phyloP scores from a whole-genome alignment of 2,797 vertebrate species.

The Darevskia nairensis region DNA sequence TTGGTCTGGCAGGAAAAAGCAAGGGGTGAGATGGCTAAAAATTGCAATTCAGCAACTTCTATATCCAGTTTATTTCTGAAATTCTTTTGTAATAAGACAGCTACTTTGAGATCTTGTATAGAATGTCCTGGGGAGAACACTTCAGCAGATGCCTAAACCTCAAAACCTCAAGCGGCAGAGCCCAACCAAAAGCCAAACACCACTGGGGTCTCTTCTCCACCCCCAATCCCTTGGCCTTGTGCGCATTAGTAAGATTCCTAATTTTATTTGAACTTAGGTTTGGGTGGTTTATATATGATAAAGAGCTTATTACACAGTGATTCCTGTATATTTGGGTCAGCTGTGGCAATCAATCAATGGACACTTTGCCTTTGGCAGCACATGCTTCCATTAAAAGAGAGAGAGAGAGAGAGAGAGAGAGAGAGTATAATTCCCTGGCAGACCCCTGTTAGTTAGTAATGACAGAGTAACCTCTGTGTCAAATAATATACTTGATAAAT shows the following conservation, averaged over 20 bases:
- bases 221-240: constrained; percentile 47
- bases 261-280: constrained; percentile 70
- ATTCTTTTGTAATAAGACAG: too few relatives aligned
- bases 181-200: background rate
- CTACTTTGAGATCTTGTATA: too few relatives aligned
- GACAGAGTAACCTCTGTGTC: constrained; percentile 79
- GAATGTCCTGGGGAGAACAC: too few relatives aligned
- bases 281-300: constrained; percentile 79
- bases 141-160: background rate
- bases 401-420: too few relatives aligned
- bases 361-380: constrained; percentile 79
- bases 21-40: too few relatives aligned
- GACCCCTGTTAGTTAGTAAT: constrained; percentile 72
- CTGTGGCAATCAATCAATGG: constrained; percentile 79
- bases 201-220: background rate
- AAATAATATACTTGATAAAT: constrained; percentile 80
- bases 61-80: too few relatives aligned
- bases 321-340: constrained; percentile 78
- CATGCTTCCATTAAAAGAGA: constrained; percentile 70
- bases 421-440: constrained; percentile 63
- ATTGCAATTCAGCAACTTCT: too few relatives aligned
- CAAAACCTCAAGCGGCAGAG: background rate
- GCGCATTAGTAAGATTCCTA: constrained; percentile 70
- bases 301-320: constrained; percentile 77
- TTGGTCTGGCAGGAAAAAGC: too few relatives aligned